Conservation (phyloP, 2,888 invertebrate genomes). For the Xestia ashworthii region DNA sequence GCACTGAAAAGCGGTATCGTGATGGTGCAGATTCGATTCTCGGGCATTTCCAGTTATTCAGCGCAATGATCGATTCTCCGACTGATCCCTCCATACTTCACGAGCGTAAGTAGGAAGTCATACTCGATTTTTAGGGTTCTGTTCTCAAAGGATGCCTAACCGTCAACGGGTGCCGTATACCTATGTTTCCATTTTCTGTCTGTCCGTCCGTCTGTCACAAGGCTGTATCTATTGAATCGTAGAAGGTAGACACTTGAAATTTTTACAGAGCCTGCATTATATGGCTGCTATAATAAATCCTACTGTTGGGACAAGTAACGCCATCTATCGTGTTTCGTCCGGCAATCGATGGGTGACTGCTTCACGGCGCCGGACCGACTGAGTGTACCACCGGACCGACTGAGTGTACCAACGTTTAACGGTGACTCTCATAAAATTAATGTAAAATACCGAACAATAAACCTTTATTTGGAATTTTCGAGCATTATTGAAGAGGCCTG, state of each 20-base stretch:
- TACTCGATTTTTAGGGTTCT: not conserved
- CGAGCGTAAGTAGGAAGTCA: not conserved
- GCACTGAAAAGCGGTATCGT: slow-evolving; percentile 47
- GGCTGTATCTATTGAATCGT: not conserved
- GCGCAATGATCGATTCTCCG: slow-evolving; percentile 41
- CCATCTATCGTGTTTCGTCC: no score
- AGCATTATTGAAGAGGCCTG: no score
- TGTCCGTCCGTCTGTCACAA: not conserved
- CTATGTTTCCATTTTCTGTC: not conserved
- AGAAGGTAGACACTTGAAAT: not conserved
- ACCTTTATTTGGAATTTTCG: no score
- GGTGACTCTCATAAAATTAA: no score
- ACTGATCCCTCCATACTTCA: slow-evolving; percentile 20
- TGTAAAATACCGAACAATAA: no score
- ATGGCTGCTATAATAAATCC: not conserved
- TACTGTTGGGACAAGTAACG: no score
- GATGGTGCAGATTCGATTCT: slow-evolving; percentile 51
- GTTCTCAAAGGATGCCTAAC: not conserved
- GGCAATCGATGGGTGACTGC: no score
- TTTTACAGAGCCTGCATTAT: not conserved
- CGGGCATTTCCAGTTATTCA: slow-evolving; percentile 37
- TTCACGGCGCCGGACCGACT: no score
- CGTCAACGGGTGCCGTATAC: not conserved
- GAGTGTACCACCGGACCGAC: no score
- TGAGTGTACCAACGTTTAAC: no score